Evolutionary conservation across 2,797 vertebrate species (phyloP).

Genomic region (Malurus splendens): DNA sequence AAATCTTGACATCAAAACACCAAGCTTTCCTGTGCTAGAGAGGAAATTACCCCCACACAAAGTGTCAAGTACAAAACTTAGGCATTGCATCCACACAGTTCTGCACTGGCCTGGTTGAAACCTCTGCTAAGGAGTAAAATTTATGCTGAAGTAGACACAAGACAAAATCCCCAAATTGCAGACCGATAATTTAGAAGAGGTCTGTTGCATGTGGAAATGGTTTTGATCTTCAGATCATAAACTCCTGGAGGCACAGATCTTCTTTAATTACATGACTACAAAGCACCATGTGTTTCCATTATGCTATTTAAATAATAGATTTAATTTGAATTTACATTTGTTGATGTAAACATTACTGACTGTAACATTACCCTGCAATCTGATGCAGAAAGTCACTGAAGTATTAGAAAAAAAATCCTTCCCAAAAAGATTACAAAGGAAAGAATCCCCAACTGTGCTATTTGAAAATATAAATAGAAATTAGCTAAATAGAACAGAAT

Average conservation of each 20-base stretch:
- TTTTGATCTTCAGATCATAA: conserved; percentile 59
- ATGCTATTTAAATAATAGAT: conserved; percentile 60
- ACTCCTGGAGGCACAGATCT: conserved; percentile 57
- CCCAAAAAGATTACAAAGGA: neutral
- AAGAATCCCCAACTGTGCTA: neutral
- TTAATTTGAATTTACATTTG: conserved; percentile 60
- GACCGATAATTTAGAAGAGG: conserved; percentile 13
- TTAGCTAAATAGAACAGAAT: neutral
- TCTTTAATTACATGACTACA: conserved; percentile 52
- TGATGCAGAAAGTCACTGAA: conserved; percentile 15
- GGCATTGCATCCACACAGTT: neutral
- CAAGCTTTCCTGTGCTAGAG: neutral
- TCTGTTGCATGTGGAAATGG: conserved; percentile 22
- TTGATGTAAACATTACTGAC: conserved; percentile 52
- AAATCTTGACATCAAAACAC: neutral
- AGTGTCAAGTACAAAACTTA: neutral
- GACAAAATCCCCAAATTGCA: conserved; percentile 18
- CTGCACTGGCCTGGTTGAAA: neutral
- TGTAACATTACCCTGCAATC: conserved; percentile 12
- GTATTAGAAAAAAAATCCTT: conserved; percentile 5
- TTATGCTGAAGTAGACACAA: neutral
- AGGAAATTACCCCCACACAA: neutral
- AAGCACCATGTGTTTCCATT: conserved; percentile 61
- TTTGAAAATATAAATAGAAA: conserved; percentile 24
- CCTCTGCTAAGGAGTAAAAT: neutral